Evolutionary conservation across 2,113 vertebrate genomes (phyloP).

Genomic region (Notarius lentiginosus): DNA sequence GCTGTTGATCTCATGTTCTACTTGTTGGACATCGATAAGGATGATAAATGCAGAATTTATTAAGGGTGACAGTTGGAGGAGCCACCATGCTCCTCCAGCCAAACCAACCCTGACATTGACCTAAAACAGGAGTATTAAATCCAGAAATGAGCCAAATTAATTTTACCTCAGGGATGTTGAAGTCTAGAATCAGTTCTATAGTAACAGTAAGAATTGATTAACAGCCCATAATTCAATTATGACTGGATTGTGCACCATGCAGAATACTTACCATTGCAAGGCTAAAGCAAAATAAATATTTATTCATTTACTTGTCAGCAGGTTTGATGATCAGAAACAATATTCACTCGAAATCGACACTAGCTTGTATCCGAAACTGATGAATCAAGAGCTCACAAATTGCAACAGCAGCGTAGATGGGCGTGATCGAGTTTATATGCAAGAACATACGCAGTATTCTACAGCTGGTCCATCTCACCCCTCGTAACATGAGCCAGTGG

Average conservation of each 20-base stretch:
- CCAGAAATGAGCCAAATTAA: neutral
- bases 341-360: neutral
- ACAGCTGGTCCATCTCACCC: neutral
- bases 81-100: neutral
- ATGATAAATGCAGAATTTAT: too few species aligned
- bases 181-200: neutral
- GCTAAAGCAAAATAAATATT: neutral
- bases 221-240: too few species aligned
- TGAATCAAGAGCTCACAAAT: neutral
- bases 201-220: too few species aligned
- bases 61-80: neutral
- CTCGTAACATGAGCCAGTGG: neutral
- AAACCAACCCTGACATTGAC: neutral
- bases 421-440: neutral
- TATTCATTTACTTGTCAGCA: neutral
- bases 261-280: too few species aligned
- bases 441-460: neutral
- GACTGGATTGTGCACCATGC: neutral
- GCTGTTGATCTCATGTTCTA: too few species aligned
- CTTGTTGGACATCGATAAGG: too few species aligned
- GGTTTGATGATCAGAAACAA: neutral
- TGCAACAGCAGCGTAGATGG: neutral
- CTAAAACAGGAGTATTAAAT: too few species aligned
- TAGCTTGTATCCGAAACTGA: neutral
- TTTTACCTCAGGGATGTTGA: neutral